These are phyloP conservation scores for Tinea trinotella DNA, from an alignment of 2,888 invertebrate species.

Conservation along the genomic window DNA sequence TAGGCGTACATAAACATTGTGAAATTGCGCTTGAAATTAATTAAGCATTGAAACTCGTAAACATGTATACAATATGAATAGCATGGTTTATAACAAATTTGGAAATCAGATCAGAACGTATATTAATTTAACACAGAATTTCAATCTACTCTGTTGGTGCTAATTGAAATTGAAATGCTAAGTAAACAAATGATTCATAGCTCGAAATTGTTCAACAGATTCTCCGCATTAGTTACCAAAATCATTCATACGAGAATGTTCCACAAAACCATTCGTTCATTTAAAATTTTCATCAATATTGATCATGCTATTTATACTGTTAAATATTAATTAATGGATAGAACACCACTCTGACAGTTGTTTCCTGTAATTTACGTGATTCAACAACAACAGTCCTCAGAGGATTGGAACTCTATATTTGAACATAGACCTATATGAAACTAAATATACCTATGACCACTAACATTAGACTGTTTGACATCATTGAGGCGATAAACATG, in stretches of 20 bases:
- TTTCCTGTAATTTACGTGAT: too few species aligned
- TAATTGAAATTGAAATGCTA: constrained; percentile 13
- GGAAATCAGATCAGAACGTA: constrained; percentile 9
- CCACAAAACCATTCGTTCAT: not conserved
- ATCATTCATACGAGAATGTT: not conserved
- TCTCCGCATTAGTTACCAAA: not conserved
- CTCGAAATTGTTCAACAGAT: not conserved
- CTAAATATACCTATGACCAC: too few species aligned
- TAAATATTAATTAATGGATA: too few species aligned
- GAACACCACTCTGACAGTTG: too few species aligned
- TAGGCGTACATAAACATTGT: not conserved
- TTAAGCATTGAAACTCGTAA: constrained; percentile 5
- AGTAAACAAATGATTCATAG: constrained; percentile 7
- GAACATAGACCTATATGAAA: too few species aligned
- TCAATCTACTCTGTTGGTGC: not conserved
- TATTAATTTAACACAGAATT: constrained; percentile 3
- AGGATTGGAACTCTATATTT: too few species aligned
- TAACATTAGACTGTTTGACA: too few species aligned
- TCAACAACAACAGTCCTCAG: too few species aligned
- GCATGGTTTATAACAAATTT: not conserved
- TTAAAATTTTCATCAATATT: not conserved
- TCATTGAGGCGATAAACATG: too few species aligned
- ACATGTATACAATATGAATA: constrained; percentile 3
- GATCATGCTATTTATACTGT: not conserved
- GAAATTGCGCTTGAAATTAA: not conserved